Base-by-base conservation (phyloP, 2,888 invertebrate species). In the Gisinianus flammeolus region DNA sequence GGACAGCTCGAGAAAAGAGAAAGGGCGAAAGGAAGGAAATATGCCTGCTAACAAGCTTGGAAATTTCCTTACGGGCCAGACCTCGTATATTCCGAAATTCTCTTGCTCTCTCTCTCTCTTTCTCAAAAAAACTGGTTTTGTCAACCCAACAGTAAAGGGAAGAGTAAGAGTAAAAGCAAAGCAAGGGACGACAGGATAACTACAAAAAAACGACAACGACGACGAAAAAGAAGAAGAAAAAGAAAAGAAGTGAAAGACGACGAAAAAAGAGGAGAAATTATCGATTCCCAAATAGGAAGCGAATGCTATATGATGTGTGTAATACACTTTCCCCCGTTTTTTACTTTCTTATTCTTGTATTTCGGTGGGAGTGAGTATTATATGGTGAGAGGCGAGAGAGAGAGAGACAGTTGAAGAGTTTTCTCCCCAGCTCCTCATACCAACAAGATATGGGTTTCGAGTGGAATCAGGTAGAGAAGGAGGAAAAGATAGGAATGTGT, bases 241-340 rank as follows among this genome's bases (percentile, higher is more conserved):
- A 58, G 26, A 62, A 35, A 44, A 35, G 44, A 24, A 12, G 52
- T 24, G 31, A n/a, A 72, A 19, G 72, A 33, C 28, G 58, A 31
- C 30, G 72, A 33, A 33, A 67, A 31, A 31, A 0, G 68, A 58
- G 35, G 76, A 19, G 28, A 73, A 78, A 70, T 44, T 81, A 81
- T 82, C 79, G 82, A 82, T 82, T 80, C 76, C 71, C 76, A 82
- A 82, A 81, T 80, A 75, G 79, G 71, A 77, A 79, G 79, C 80
- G 80, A 82, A 80, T 82, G 82, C 78, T 81, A 79, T 81, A 81
- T 81, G 81, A 81, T 80, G 81, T 81, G 81, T 79, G 79, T 80
- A 82, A 79, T 79, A 77, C 77, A 78, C 79, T 81, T 79, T 80
- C 71, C 70, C 66, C 76, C 76, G 31, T 74, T 73, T 79, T 78